Base-by-base conservation (phyloP, 2,888 invertebrate genomes). In the Catocala fraxini region DNA sequence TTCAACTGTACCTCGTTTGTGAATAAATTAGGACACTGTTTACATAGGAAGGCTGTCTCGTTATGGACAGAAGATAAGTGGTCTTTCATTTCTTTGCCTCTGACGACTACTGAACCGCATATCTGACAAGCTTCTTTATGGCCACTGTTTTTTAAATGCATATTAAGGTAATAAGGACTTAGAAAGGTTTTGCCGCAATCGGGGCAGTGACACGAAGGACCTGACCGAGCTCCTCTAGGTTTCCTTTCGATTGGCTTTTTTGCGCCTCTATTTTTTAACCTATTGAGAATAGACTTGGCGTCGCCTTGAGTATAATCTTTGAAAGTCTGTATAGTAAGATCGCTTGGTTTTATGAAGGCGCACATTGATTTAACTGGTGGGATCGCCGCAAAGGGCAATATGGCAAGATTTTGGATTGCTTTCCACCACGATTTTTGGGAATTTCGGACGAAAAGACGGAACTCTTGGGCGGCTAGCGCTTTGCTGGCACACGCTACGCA, bases 131-230 rank as follows among this genome's bases (percentile, higher is more conserved):
- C 90, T 43, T 92, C 92, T 45, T 90, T 92, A 45, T 89, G 87
- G 0, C 91, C 92, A 64, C 91, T 92, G 69, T 93, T 93, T 43
- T 84, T 84, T 12, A 93, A 74, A 70, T 94, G 93, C 56, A 84
- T 60, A 52, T 86, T 87, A 6, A 94, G 59, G 51, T 86, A 88
- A 43, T 88, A 87, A 0, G 93, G 92, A 45, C 87, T 90, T 0
- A 77, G 45, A 62, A 92, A 94, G 0, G 68, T 61, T 62, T 92
- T 93, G 0, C 85, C 86, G 53, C 93, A 94, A 34, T 93, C 93
- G 0, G 83, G 81, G 59, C 93, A 94, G 0, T 56, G 59, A 65
- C 86, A 89, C 0, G 79, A 58, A 0, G 89, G 88, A 0, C 92
- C 92, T 0, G 83, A 67, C 3, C 91, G 79, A 0, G 81, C 70